Base-by-base conservation (phyloP, 2,888 invertebrate species). In the Villa cingulata region DNA sequence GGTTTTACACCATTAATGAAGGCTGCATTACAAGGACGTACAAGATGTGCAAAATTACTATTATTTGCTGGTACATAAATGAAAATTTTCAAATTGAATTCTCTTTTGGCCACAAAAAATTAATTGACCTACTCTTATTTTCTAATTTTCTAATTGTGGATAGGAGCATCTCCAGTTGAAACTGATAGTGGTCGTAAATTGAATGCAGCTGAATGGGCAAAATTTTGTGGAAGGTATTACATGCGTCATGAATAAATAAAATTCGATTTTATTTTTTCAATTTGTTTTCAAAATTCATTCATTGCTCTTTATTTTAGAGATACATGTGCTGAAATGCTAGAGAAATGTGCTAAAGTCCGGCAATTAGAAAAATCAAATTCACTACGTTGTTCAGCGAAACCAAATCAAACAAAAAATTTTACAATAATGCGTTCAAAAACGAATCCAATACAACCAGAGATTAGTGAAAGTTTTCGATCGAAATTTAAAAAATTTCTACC, bases 1-100 rank as follows among this genome's bases (percentile, higher is more conserved):
- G 83, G 84, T 14, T 80, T 83, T 61, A 83, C 83, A 3, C 80
- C 83, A 2, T 68, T 84, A 42, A 79, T 79, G 78, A 84, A 84
- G 62, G 82, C 84, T 1, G 82, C 83, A 4, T 71, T 85, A 18
- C 84, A 85, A 63, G 85, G 84, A 10, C 71, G 83, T 49, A 80
- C 80, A 42, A 78, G 80, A 61, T 83, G 83, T 67, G 81, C 83
- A 54, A 82, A 82, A 69, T 70, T 81, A 48, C 68, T 85, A 18
- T 68, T 85, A n/a, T 78, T 79, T 59, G 82, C 83, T 58, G 84
- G 85, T 83, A n/a, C n/a, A n/a, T n/a, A 64, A 69, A 64, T 60
- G 3, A 23, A 37, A 17, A 18, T 27, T 5, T 29, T 2, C 12
- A 17, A 23, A 19, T 7, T 12, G 15, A 36, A 37, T 43, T 12